Base-by-base conservation (phyloP, 30 jellyfish, hydroid and myxozoan genomes). In the Hydra vulgaris region DNA sequence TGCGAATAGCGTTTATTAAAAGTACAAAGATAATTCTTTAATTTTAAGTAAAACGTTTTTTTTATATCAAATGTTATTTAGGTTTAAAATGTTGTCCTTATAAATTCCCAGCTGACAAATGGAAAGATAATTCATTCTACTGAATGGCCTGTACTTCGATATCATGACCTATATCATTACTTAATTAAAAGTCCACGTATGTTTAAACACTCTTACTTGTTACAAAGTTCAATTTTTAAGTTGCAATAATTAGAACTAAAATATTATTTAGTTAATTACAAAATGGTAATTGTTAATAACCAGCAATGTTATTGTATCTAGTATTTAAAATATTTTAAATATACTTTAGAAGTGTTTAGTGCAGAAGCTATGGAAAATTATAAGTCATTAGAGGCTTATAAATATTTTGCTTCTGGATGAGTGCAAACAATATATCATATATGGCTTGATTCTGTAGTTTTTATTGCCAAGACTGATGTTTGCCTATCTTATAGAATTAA, bases 321-420 rank as follows among this genome's bases (percentile, higher is more conserved):
- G 76, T 40, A 40, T 40, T 40, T 40, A 40, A 40, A 40, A 40
- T 40, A 40, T 40, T 40, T 40, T 40, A 40, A 40, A 40, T 40
- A 40, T 40, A 40, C 61, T 69, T 25, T 73, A 73, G 81, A 72
- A 8, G 24, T 73, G 24, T 73, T 21, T 54, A 21, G 66, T 21
- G 66, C 54, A 73, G 81, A 73, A 26, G 66, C 66, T 21, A 73
- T 73, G 81, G 81, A 73, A 73, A 73, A 73, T 19, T 73, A 73
- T 25, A 73, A 73, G 53, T 73, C 81, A n/a, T 73, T 73, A 73
- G 66, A 73, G 66, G 81, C 81, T 25, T 73, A 21, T 18, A 23
- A 73, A 25, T 73, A 21, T 21, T 73, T 21, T 73, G 27, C 53
- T 26, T 22, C 81, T 25, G 81, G 81, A 0, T 73, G 81, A 72